Evolutionary conservation across 2,888 invertebrate species (phyloP).

Genomic region (Drosophila mayaguana): DNA sequence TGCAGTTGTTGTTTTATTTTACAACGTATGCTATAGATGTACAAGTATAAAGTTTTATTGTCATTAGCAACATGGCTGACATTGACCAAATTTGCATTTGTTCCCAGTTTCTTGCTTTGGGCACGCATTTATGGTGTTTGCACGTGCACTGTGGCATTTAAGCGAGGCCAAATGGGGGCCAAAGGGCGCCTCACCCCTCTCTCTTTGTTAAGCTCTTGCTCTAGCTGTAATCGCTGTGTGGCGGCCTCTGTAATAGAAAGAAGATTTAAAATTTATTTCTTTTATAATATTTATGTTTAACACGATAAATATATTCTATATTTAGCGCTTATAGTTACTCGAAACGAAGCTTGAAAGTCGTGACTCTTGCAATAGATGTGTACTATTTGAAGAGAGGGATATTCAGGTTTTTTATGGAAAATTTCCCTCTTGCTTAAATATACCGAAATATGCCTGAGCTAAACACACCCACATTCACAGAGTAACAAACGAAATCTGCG

Average conservation of each 20-base stretch:
- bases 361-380: background rate
- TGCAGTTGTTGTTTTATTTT: conserved; percentile 73
- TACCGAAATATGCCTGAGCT: background rate
- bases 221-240: conserved; percentile 36
- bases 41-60: conserved; percentile 81
- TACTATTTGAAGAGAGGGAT: background rate
- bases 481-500: background rate
- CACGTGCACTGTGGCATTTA: conserved; percentile 71
- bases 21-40: conserved; percentile 83
- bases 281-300: conserved; percentile 9
- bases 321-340: conserved; percentile 4
- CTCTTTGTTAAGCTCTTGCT: background rate
- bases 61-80: conserved; percentile 74
- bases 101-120: conserved; percentile 82
- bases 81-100: conserved; percentile 80
- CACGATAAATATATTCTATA: conserved; percentile 2
- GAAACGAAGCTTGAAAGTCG: conserved; percentile 1
- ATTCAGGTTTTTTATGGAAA: background rate
- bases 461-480: background rate
- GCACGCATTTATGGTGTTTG: conserved; percentile 83
- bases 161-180: conserved; percentile 25
- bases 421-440: background rate
- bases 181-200: conserved; percentile 11
- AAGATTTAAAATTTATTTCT: background rate
- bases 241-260: conserved; percentile 37